phyloP scores from a whole-genome alignment of 1,140 invertebrate species.

The Trinorchestia longiramus region DNA sequence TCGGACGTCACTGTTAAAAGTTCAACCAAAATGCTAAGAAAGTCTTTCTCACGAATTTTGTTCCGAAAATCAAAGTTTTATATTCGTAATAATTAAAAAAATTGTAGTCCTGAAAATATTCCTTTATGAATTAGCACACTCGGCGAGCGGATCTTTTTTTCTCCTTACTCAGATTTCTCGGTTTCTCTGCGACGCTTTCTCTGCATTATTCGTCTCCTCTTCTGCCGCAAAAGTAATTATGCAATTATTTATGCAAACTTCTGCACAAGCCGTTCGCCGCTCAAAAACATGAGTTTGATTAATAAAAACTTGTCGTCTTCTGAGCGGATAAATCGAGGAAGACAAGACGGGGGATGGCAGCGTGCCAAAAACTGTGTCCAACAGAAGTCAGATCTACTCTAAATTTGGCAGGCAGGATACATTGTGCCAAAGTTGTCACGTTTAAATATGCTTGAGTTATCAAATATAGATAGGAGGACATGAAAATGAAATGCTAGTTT shows the following conservation, averaged over 20 bases:
- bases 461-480: neutral
- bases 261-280: conserved; percentile 2
- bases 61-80: neutral
- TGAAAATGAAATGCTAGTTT: neutral
- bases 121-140: neutral
- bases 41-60: neutral
- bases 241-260: conserved; percentile 54
- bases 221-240: conserved; percentile 37
- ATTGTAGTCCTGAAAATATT: neutral
- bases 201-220: neutral
- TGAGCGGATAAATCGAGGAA: conserved; percentile 28
- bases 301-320: conserved; percentile 20
- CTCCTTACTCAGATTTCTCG: neutral
- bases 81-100: neutral
- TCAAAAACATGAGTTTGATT: conserved; percentile 34
- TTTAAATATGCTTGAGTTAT: neutral
- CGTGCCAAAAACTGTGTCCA: neutral
- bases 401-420: neutral
- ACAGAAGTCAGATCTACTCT: neutral
- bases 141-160: neutral
- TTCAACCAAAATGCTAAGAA: neutral
- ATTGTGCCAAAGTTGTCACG: neutral
- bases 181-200: neutral
- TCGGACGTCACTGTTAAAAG: neutral
- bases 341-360: neutral